Percentiles rank a stretch among this genome's conserved stretches.
These are phyloP conservation scores for Rhaphigaster nebulosa DNA, from an alignment of 2,888 invertebrate genomes.

Conservation along the genomic window DNA sequence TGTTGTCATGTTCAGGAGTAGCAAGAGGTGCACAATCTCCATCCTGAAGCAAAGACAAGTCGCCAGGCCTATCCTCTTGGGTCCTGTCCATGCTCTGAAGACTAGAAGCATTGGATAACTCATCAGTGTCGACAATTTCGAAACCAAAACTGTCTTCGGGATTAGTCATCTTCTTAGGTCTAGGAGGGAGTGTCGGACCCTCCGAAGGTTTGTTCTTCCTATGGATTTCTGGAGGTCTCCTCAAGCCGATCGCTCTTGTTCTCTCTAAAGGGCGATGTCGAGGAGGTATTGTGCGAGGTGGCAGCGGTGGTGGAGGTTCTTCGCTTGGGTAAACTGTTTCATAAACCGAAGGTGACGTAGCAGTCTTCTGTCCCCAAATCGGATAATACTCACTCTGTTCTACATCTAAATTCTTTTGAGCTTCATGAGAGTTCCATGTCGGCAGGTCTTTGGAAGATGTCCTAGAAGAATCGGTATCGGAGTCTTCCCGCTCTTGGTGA, in stretches of 20 bases:
- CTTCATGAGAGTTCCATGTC: constrained; percentile 73
- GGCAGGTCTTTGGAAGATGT: constrained; percentile 72
- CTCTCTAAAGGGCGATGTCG: constrained; percentile 84
- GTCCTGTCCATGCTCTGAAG: constrained; percentile 63
- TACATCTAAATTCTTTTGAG: constrained; percentile 67
- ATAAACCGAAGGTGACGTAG: constrained; percentile 65
- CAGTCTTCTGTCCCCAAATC: constrained; percentile 72
- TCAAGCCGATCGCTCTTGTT: constrained; percentile 71
- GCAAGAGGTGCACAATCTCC: constrained; percentile 72
- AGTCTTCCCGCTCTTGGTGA: constrained; percentile 63
- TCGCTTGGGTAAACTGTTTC: constrained; percentile 66
- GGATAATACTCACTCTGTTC: constrained; percentile 76
- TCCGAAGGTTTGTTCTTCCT: constrained; percentile 75
- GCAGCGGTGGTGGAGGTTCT: constrained; percentile 76
- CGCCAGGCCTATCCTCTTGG: constrained; percentile 61
- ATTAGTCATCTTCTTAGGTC: constrained; percentile 68
- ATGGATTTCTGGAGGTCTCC: constrained; percentile 77
- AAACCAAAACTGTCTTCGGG: constrained; percentile 86
- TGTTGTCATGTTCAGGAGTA: constrained; percentile 72
- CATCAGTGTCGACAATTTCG: constrained; percentile 87
- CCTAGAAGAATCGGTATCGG: constrained; percentile 65
- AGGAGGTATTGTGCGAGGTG: constrained; percentile 73
- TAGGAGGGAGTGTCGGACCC: constrained; percentile 66
- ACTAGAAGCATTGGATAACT: constrained; percentile 69
- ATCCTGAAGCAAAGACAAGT: constrained; percentile 53